Conservation (phyloP, 2,797 vertebrate genomes). For the Takifugu ocellatus region DNA sequence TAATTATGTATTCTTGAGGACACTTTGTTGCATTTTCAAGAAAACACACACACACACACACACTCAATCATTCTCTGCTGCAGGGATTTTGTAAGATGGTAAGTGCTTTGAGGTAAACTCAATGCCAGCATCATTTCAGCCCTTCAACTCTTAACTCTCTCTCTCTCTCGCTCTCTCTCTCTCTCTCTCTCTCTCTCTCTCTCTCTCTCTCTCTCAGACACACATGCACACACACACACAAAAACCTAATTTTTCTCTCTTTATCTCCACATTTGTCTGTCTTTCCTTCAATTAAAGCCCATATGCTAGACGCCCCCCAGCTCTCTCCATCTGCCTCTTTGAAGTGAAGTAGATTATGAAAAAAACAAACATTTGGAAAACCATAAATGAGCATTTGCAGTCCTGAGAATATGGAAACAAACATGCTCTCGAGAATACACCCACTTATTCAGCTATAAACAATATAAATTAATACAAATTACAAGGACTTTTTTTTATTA, state of each 20-base stretch:
- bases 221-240: constrained; percentile 1
- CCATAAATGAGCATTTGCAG: constrained; percentile 53
- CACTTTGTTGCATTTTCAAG: not conserved
- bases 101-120: constrained; percentile 28
- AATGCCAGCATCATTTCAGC: constrained; percentile 11
- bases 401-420: constrained; percentile 24
- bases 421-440: not conserved
- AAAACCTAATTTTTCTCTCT: constrained; percentile 18
- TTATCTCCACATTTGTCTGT: constrained; percentile 45
- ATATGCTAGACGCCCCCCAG: constrained; percentile 56
- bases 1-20: constrained; percentile 11
- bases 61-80: constrained; percentile 20
- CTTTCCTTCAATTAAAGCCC: constrained; percentile 60
- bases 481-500: too few relatives aligned
- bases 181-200: not conserved
- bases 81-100: constrained; percentile 37
- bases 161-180: not conserved
- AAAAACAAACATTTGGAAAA: constrained; percentile 59
- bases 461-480: too few relatives aligned
- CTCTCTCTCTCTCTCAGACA: constrained; percentile 1
- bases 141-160: not conserved
- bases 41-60: constrained; percentile 10
- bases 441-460: too few relatives aligned
- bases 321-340: constrained; percentile 62
- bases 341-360: constrained; percentile 66